Evolutionary conservation across 1,140 invertebrate species (phyloP), one percentile per base, ranked within the genome.

Genomic region (Aleiodes sp.): DNA sequence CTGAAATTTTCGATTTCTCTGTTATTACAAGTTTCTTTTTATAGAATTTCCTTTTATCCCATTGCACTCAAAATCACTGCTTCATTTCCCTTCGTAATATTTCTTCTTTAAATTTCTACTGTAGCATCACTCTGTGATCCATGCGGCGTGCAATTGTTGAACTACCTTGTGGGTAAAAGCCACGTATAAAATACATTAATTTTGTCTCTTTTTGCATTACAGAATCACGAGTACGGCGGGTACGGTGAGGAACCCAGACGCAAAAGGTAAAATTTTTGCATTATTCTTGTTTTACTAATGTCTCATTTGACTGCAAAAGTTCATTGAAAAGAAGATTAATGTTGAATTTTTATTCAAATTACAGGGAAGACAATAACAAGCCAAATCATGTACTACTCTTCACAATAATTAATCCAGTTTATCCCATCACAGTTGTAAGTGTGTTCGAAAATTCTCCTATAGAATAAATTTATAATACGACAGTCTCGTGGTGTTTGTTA

Each of bases 381-480:
- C 92, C 92, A 75, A 98, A 98, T 88, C 94, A 98, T 87, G 94
- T 99, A 77, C 89, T 99, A 70, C 90, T 98, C 67, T 96, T 98
- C 87, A 98, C 96, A 78, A 94, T 99, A 82, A 92, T 96, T 79
- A 99, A 99, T 87, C 96, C 97, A 70, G 94, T 96, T 78, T 99
- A 99, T 88, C 97, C 97, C 63, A 99, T 99, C 84, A 98, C 96
- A 87, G 97, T 98, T 90, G 97, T 98, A 89, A 95, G 96, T 96
- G 78, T 52, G 21, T 24, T 29, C n/a, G 24, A 31, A 59, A 29
- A 9, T 31, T 59, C 1, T 61, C 4, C 28, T 16, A 3, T 41
- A 33, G 21, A 14, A 61, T 61, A 61, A 37, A 61, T 61, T 10
- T 12, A n/a, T 28, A 21, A 63, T 62, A 43, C n/a, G 46, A 65